A percentile compares a stretch with the other conserved stretches of the same genome.
These are phyloP conservation scores for Tachysurus vachellii DNA, from an alignment of 2,113 vertebrate genomes.

Conservation along the genomic window DNA sequence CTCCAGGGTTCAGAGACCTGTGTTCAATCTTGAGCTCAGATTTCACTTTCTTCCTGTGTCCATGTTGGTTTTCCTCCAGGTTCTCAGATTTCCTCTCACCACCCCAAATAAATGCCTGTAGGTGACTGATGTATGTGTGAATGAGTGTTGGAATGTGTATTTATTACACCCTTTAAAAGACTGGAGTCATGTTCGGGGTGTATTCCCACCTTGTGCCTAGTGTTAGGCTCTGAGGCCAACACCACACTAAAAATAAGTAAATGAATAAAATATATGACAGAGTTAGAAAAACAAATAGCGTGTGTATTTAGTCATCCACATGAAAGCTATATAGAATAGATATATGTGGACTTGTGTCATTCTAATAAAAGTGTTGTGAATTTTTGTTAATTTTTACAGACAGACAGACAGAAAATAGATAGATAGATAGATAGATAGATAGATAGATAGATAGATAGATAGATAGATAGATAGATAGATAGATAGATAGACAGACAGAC, in stretches of 20 bases:
- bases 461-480: not conserved
- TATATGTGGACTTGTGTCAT: not conserved
- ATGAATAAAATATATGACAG: not conserved
- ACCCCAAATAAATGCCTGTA: not conserved
- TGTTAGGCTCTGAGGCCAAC: not conserved
- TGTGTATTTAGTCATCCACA: not conserved
- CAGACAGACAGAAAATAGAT: too few relatives aligned
- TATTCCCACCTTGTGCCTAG: not conserved
- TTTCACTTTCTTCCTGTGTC: not conserved
- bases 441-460: not conserved
- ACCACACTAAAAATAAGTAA: not conserved
- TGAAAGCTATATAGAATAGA: not conserved
- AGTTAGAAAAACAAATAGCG: not conserved
- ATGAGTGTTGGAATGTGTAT: not conserved
- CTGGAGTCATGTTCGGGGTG: not conserved
- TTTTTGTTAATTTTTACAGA: too few relatives aligned
- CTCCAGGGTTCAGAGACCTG: not conserved
- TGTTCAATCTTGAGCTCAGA: not conserved
- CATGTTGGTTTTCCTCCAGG: not conserved
- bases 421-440: not conserved
- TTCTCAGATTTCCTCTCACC: not conserved
- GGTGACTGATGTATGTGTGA: not conserved
- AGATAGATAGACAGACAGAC: too few relatives aligned
- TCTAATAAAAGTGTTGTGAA: not conserved
- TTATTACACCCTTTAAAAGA: not conserved